These are phyloP conservation scores for Heliothis virescens DNA, from an alignment of 1,140 invertebrate species.

Conservation along the genomic window DNA sequence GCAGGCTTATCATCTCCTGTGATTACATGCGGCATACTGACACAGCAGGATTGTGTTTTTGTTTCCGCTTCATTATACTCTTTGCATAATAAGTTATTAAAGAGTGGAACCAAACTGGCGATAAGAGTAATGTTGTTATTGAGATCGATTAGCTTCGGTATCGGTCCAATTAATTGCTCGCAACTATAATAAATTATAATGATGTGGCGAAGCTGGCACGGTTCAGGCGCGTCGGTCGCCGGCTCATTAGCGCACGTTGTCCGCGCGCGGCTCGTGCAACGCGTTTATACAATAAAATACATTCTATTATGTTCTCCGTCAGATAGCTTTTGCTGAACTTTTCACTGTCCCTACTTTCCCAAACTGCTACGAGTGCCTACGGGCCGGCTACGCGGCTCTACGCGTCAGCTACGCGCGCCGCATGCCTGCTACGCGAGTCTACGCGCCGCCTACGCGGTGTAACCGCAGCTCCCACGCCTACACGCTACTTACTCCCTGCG, in stretches of 20 bases:
- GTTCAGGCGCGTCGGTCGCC: neutral
- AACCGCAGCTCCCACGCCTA: too few relatives aligned
- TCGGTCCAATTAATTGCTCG: neutral
- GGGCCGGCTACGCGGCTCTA: too few relatives aligned
- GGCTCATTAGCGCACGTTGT: neutral
- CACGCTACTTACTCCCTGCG: too few relatives aligned
- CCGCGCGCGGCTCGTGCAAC: neutral
- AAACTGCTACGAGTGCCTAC: too few relatives aligned
- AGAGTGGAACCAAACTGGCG: neutral
- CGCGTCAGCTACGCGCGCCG: too few relatives aligned
- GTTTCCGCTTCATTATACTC: neutral
- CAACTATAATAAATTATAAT: constrained; percentile 7
- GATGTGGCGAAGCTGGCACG: neutral
- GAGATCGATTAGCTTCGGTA: neutral
- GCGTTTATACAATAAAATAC: neutral
- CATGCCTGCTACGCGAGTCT: too few relatives aligned
- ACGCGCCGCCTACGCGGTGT: too few relatives aligned
- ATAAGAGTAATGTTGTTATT: neutral
- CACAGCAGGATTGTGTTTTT: neutral
- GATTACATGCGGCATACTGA: neutral
- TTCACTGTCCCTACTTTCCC: too few relatives aligned
- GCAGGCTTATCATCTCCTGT: too few relatives aligned
- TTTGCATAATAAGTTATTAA: neutral
- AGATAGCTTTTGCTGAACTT: too few relatives aligned
- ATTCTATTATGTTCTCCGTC: too few relatives aligned